Conservation (phyloP, 2,888 invertebrate species). For the Tenthredo livida region DNA sequence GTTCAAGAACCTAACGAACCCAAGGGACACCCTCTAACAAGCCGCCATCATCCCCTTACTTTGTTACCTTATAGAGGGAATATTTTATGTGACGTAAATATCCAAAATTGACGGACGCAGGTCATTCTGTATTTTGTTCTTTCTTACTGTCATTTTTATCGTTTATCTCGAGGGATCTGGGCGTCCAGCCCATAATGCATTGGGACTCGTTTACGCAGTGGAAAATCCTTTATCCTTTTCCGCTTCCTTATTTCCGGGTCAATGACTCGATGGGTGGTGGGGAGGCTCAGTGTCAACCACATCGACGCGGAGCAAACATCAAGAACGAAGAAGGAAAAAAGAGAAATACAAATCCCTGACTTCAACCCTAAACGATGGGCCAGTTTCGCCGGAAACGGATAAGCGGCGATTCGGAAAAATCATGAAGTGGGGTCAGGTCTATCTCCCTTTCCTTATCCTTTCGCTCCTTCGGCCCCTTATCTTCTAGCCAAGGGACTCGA, state of each 20-base stretch:
- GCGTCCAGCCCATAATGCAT: background rate
- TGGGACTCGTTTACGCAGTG: background rate
- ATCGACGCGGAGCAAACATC: slow-evolving; percentile 2
- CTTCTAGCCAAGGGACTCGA: background rate
- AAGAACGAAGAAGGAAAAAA: background rate
- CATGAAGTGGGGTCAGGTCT: slow-evolving; percentile 33
- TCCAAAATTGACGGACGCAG: slow-evolving; percentile 19
- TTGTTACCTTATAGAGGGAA: background rate
- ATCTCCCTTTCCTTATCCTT: slow-evolving; percentile 26
- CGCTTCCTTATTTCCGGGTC: slow-evolving; percentile 28
- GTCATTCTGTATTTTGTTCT: background rate
- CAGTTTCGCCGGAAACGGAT: slow-evolving; percentile 38
- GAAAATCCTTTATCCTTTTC: slow-evolving; percentile 18
- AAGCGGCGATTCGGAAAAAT: slow-evolving; percentile 45
- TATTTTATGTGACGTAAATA: slow-evolving; percentile 36
- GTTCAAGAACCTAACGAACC: slow-evolving; percentile 36
- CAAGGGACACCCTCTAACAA: slow-evolving; percentile 50
- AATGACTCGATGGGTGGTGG: slow-evolving; percentile 1
- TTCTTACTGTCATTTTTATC: background rate
- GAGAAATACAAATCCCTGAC: slow-evolving; percentile 2
- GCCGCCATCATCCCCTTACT: slow-evolving; percentile 37
- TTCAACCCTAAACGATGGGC: slow-evolving; percentile 21
- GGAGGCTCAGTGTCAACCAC: slow-evolving; percentile 22
- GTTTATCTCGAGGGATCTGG: slow-evolving; percentile 1
- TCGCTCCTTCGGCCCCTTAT: background rate